Conservation (phyloP, 2,113 vertebrate genomes). For the Cygnus atratus region DNA sequence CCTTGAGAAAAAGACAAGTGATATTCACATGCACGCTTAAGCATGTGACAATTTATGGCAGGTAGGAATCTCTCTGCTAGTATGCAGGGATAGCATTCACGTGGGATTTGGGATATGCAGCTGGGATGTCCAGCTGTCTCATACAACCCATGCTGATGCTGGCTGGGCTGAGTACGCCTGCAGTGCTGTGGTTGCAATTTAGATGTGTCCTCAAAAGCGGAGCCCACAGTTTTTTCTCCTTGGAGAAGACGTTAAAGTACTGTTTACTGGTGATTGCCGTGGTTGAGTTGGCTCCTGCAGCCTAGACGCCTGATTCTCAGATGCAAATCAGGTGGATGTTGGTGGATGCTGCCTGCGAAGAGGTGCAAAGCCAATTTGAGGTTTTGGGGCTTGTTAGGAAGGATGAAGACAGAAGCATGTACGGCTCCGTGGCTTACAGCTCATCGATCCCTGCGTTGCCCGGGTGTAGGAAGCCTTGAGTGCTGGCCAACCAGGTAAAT, state of each 20-base stretch:
- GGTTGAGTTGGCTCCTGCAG: not conserved
- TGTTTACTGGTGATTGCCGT: not conserved
- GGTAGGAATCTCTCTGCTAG: not conserved
- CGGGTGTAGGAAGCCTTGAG: not conserved
- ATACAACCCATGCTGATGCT: accelerated
- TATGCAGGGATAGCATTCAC: not conserved
- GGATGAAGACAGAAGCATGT: not conserved
- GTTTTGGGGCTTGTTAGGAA: not conserved
- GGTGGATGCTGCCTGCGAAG: not conserved
- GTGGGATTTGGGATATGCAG: not conserved
- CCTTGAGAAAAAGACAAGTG: not conserved
- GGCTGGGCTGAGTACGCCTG: not conserved
- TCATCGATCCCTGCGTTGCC: not conserved
- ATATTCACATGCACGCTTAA: not conserved
- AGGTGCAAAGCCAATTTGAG: not conserved
- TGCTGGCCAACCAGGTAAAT: not conserved
- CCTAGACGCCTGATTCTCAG: not conserved
- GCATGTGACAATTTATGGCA: accelerated
- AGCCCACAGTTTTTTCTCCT: not conserved
- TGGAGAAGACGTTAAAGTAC: not conserved
- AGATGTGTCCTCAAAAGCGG: not conserved
- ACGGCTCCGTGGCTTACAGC: not conserved
- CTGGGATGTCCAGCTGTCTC: not conserved
- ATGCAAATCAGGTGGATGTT: not conserved
- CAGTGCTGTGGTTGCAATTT: not conserved